A percentile compares a stretch with the other conserved stretches of the same genome.
phyloP scores from a whole-genome alignment of 2,888 invertebrate species.

The Eurytoma adleriae region DNA sequence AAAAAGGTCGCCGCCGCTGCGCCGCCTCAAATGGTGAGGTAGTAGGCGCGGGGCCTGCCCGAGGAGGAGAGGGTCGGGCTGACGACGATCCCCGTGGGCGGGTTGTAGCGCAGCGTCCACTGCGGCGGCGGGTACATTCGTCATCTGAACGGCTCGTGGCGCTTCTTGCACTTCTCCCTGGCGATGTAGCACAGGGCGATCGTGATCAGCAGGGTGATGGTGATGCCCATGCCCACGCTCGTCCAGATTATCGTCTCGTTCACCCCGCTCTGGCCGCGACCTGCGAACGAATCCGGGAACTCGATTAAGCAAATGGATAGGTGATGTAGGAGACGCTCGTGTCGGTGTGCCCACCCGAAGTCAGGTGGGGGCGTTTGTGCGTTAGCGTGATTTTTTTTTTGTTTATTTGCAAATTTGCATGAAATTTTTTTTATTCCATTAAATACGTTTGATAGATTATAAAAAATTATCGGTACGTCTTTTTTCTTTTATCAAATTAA shows the following conservation, averaged over 20 bases:
- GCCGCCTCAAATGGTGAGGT: constrained; percentile 63
- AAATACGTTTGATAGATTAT: too few relatives aligned
- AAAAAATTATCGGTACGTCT: too few relatives aligned
- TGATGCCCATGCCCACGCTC: constrained; percentile 91
- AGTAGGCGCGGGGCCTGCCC: constrained; percentile 70
- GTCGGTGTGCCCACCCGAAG: too few relatives aligned
- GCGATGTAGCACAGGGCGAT: constrained; percentile 90
- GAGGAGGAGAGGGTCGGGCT: constrained; percentile 69
- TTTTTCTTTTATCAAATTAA: too few relatives aligned
- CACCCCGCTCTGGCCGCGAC: constrained; percentile 88
- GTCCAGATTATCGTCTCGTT: constrained; percentile 94
- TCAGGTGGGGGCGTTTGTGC: too few relatives aligned
- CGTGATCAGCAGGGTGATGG: constrained; percentile 88
- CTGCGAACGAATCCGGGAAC: constrained; percentile 74
- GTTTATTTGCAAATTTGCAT: too few relatives aligned
- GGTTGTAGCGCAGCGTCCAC: constrained; percentile 68
- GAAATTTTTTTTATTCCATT: too few relatives aligned
- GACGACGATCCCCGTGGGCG: constrained; percentile 67
- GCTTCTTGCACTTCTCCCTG: constrained; percentile 87
- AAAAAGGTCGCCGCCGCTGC: not conserved
- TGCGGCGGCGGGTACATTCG: constrained; percentile 67
- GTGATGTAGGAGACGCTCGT: too few relatives aligned
- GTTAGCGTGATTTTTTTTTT: too few relatives aligned
- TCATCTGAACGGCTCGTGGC: constrained; percentile 79
- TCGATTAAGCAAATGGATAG: too few relatives aligned